These are phyloP conservation scores for Thamnophis sirtalis DNA, from an alignment of 2,113 vertebrate genomes.

Conservation along the genomic window DNA sequence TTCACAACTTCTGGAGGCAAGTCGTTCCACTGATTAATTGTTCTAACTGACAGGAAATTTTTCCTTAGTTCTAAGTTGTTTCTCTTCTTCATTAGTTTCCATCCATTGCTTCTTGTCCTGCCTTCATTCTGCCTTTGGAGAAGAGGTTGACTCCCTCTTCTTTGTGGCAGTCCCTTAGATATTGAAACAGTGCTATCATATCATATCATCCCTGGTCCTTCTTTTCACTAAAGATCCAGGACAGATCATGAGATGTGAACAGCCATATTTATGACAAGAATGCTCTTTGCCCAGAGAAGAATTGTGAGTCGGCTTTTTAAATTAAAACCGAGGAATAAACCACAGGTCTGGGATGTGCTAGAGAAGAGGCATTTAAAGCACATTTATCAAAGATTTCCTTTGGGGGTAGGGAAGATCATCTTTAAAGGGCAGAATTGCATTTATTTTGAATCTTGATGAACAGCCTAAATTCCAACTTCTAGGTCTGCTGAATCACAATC, in stretches of 20 bases:
- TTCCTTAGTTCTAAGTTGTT: neutral
- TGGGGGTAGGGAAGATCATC: conserved; percentile 41
- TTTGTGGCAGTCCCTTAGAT: neutral
- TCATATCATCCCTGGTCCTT: neutral
- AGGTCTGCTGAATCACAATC: conserved; percentile 34
- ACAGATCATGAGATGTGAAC: neutral
- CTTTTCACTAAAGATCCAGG: neutral
- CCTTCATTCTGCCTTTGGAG: neutral
- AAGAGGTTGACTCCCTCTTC: neutral
- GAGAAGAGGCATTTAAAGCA: conserved; percentile 57
- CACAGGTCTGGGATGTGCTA: conserved; percentile 15
- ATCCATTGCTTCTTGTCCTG: neutral
- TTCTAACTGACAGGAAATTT: neutral
- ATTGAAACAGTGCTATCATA: neutral
- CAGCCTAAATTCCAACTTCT: conserved; percentile 51
- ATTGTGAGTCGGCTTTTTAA: neutral
- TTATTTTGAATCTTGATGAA: conserved; percentile 67
- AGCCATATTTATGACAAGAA: neutral
- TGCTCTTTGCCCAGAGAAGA: neutral
- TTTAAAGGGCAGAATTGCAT: conserved; percentile 62
- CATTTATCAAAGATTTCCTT: conserved; percentile 63
- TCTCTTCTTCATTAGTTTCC: neutral
- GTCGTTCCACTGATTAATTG: neutral
- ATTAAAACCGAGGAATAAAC: neutral
- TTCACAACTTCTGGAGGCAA: neutral